A percentile compares a stretch with the other conserved stretches of the same genome.
Evolutionary conservation across 2,113 vertebrate genomes (phyloP).

Genomic region (Serilophus lunatus): DNA sequence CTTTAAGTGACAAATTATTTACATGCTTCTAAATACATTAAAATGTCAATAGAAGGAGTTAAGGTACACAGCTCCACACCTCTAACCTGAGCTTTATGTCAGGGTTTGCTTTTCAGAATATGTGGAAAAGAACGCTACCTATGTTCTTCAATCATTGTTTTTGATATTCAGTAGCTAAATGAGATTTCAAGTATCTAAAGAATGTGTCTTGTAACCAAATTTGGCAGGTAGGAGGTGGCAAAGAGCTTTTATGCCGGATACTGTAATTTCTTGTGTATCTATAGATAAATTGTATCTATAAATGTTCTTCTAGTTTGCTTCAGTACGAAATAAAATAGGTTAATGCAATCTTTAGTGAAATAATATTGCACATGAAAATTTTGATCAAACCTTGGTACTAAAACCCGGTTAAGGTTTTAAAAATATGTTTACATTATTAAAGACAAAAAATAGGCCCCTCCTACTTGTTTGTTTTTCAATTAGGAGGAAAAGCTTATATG

Average conservation of each 20-base stretch:
- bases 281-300: not conserved
- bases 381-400: not conserved
- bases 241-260: not conserved
- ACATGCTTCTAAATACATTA: not conserved
- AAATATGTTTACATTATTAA: not conserved
- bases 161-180: not conserved
- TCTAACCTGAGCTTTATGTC: not conserved
- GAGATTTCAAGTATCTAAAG: not conserved
- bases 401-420: not conserved
- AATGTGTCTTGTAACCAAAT: not conserved
- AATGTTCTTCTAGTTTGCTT: not conserved
- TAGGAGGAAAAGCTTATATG: not conserved
- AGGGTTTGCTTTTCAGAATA: not conserved
- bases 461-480: not conserved
- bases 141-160: rapidly evolving
- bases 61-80: not conserved
- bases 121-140: not conserved
- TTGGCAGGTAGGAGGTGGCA: not conserved
- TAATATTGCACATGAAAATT: not conserved
- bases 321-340: not conserved
- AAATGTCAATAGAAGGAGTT: not conserved
- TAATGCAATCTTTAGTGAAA: not conserved
- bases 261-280: not conserved
- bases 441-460: not conserved
- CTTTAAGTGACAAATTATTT: not conserved